phyloP scores from a whole-genome alignment of 2,113 vertebrate genomes.

The Catharus minimus region DNA sequence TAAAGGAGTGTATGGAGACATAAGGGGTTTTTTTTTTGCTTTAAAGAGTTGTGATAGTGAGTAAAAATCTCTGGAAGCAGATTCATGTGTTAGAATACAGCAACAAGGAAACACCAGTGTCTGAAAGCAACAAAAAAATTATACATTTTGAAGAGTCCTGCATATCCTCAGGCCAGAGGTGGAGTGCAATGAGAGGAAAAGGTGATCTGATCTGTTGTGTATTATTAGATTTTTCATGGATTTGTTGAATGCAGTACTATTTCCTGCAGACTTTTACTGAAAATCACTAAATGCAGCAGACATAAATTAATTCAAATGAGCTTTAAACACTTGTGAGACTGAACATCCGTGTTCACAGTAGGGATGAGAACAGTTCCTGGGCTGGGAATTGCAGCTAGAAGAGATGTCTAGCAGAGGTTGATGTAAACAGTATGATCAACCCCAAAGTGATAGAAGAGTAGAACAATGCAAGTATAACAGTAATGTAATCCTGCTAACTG shows the following conservation, averaged over 20 bases:
- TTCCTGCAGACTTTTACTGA: not conserved
- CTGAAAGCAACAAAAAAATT: not conserved
- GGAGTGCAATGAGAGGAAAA: not conserved
- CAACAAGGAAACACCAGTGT: not conserved
- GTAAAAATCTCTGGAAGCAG: not conserved
- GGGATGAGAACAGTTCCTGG: not conserved
- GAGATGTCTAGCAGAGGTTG: not conserved
- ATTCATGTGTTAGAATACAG: not conserved
- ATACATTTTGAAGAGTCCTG: not conserved
- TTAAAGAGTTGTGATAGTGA: not conserved
- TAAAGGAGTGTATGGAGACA: not conserved
- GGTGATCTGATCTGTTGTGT: not conserved
- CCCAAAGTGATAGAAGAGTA: conserved; percentile 12
- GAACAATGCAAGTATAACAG: conserved; percentile 28
- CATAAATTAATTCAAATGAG: not conserved
- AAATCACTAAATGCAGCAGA: not conserved
- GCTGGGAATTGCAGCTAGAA: not conserved
- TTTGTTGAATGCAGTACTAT: not conserved
- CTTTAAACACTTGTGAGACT: not conserved
- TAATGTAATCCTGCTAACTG: conserved; percentile 19
- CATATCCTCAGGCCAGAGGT: not conserved
- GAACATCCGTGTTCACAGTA: not conserved
- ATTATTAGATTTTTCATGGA: not conserved
- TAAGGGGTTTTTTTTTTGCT: not conserved
- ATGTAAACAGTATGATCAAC: not conserved